These are phyloP conservation scores for Tragelaphus buxtoni DNA, from an alignment of 2,113 vertebrate species.

Conservation along the genomic window DNA sequence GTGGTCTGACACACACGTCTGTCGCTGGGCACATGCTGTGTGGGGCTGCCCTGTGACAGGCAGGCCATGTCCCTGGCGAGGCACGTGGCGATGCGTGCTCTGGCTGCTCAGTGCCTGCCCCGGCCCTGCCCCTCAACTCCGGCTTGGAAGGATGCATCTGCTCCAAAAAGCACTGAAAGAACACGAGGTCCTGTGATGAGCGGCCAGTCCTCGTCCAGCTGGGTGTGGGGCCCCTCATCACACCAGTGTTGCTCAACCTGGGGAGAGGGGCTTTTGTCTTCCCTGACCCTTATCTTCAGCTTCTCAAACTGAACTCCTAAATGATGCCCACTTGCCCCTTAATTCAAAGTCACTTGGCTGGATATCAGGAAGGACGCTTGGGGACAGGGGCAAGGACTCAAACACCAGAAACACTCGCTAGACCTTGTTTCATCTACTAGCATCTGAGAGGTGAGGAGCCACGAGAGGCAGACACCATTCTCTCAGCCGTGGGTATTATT, in stretches of 20 bases:
- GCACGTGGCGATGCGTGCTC: not conserved
- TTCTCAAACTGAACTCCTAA: not conserved
- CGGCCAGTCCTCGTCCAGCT: not conserved
- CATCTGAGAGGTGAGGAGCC: not conserved
- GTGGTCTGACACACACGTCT: not conserved
- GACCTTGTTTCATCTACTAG: not conserved
- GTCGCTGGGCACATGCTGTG: not conserved
- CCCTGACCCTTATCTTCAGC: not conserved
- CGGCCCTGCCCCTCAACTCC: not conserved
- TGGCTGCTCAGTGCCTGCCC: not conserved
- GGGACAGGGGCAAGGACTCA: not conserved
- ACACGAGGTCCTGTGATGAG: accelerated
- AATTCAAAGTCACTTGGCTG: not conserved
- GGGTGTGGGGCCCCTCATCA: not conserved
- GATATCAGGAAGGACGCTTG: not conserved
- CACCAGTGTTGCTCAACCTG: not conserved
- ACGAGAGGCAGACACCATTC: not conserved
- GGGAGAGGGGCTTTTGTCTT: not conserved
- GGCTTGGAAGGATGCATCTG: not conserved
- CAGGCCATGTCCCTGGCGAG: not conserved
- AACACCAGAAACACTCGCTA: not conserved
- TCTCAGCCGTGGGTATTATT: not conserved
- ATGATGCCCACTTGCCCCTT: not conserved
- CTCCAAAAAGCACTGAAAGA: not conserved
- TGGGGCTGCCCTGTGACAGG: not conserved